Base-by-base conservation (phyloP, 1,140 invertebrate genomes). In the Globodera rostochiensis region DNA sequence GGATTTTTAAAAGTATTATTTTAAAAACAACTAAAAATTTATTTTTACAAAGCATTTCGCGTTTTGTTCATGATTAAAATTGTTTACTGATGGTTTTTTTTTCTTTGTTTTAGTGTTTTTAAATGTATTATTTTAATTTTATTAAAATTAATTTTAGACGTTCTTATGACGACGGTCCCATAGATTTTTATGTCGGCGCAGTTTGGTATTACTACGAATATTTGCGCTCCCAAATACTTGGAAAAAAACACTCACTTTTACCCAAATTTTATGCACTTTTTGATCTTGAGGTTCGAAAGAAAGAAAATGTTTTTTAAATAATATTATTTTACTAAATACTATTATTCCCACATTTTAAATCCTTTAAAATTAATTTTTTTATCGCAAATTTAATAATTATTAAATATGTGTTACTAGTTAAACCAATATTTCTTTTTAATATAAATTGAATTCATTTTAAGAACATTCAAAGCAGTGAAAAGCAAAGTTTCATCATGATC, bases 151-250 rank as follows among this genome's bases (percentile, higher is more conserved):
- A 64, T 15, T 15, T 47, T 47, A 71, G 69, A 9, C n/a, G 19
- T 1, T 25, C 11, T 15, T 5, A 71, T 6, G 5, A 47, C n/a
- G 19, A 36, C 8, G 13, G 36, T 3, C 36, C 36, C 3, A 45
- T 47, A 9, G 36, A 71, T 47, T 71, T 36, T 36, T 71, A 46
- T 47, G 36, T 45, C 3, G 69, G 69, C 69, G 69, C 11, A 0
- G 25, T 71, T 47, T 71, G 69, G 69, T n/a, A 71, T 6, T 71
- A 71, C 15, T 71, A 71, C n/a, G 69, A 71, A 47, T 71, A 71
- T 47, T 15, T 71, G 21, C 69, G 69, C 5, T 3, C 7, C 8
- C 69, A 47, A 36, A 15, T 36, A 45, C 8, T 45, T 21, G 11
- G 15, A 6, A 4, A 11, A n/a, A 71, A 71, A 36, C 36, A 19